Base-by-base conservation (phyloP, 92 coral and sea anemone genomes). In the Porites evermanni region DNA sequence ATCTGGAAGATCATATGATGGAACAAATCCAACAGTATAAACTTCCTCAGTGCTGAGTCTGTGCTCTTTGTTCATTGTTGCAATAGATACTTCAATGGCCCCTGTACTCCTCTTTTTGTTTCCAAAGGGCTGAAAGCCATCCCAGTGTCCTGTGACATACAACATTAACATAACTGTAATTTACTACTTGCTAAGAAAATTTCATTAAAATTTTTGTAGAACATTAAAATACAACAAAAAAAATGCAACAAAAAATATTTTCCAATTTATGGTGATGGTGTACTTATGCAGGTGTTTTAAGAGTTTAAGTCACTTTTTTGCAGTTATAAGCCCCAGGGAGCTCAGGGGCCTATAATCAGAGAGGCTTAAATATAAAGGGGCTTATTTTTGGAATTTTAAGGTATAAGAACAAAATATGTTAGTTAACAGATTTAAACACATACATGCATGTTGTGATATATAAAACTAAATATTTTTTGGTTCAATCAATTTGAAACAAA, bases 11-110 rank as follows among this genome's bases (percentile, higher is more conserved):
- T 89, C 91, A 87, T 89, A 93, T 21, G 93, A 93, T 3, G 95
- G 95, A 73, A 93, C 93, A 93, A 89, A 93, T 32, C 93, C 95
- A 81, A 92, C 88, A 51, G 93, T 82, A 67, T 89, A 92, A 74
- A 92, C 81, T 84, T 92, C 93, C 47, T 87, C 93, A 64, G 93
- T 89, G 73, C 74, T 74, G 66, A 86, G 78, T 18, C 93, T 64
- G 63, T 92, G 83, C 78, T 82, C 65, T 75, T 92, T 89, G 60
- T 65, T 20, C 92, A 89, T 86, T 56, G 92, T 92, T 47, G 90
- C 95, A 67, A 92, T 74, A 61, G 90, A 64, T 7, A 92, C 87
- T 60, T 92, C 95, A 74, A 92, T 78, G 72, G 92, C 95, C 53
- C 95, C 94, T 91, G 89, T 91, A 82, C 93, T 90, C 72, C 83